Percentiles rank a stretch among this genome's conserved stretches.
phyloP scores from a whole-genome alignment of 2,113 vertebrate genomes.

The Dromiciops gliroides region DNA sequence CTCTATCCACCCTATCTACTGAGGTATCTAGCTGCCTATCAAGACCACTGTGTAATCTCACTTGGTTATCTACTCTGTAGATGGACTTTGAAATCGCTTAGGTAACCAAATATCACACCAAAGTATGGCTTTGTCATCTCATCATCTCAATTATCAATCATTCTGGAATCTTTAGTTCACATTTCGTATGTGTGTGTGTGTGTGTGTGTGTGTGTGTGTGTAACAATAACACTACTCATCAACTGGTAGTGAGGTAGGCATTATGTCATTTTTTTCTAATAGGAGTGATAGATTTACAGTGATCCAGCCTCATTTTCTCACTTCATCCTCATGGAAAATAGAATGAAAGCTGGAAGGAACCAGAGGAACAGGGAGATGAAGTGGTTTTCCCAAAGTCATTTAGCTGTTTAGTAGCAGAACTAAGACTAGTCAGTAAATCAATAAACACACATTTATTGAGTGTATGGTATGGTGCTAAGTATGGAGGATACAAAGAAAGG shows the following conservation, averaged over 20 bases:
- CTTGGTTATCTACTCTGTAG: not conserved
- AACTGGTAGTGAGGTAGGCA: not conserved
- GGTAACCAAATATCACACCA: not conserved
- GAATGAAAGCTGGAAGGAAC: not conserved
- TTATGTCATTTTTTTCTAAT: not conserved
- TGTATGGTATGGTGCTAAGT: not conserved
- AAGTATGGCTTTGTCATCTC: not conserved
- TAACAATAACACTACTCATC: not conserved
- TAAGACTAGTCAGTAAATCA: not conserved
- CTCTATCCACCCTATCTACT: not conserved
- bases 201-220: not conserved
- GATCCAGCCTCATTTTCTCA: not conserved
- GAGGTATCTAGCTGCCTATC: too few species aligned
- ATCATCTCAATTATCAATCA: not conserved
- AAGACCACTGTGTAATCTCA: not conserved
- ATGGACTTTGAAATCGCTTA: not conserved
- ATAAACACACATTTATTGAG: not conserved
- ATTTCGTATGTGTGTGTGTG: too few species aligned
- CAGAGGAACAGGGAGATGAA: not conserved
- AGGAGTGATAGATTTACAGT: not conserved
- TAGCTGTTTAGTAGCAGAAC: not conserved
- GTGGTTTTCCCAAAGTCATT: not conserved
- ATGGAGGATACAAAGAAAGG: not conserved
- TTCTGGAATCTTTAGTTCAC: too few species aligned
- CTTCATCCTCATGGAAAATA: not conserved